Evolutionary conservation across 2,113 vertebrate genomes (phyloP), one percentile per base, ranked within the genome.

Genomic region (Orycteropus afer): DNA sequence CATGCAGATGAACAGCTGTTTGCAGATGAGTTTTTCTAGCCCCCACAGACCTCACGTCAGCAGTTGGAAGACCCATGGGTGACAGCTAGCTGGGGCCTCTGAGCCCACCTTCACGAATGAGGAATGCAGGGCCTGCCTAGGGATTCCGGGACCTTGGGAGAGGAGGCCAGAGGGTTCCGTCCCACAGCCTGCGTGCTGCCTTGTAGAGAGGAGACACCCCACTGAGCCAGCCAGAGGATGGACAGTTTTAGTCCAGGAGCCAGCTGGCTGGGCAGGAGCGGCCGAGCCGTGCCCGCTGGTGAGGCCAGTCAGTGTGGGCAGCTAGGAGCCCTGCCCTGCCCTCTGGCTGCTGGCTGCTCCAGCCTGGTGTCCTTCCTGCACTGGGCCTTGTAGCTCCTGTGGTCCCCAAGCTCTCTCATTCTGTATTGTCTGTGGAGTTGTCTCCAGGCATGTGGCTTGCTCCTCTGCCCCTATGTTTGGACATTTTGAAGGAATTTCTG

Each of bases 21-120:
- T 95, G 95, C 97, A 97, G 98, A 97, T 95, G 96, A 97, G 87
- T 98, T 98, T 98, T 98, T 98, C 96, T 98, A 97, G 95, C 94
- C 95, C 96, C n/a, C n/a, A n/a, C n/a, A n/a, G n/a, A n/a, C 49
- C 22, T 34, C 27, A 6, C 3, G 1, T 10, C 14, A 18, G 3
- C 15, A 42, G 25, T 74, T 12, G 11, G 61, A 34, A 34, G 5
- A 6, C 12, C 9, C 12, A 8, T 23, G 14, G 77, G 67, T 18
- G 23, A 15, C 27, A 8, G 15, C n/a, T 25, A 7, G 97, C 95
- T 74, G 11, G 69, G 32, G 45, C 32, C 18, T 49, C 53, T 23
- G 76, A 82, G 92, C 85, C 84, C 96, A 95, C 97, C 97, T 93
- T 23, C 37, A 13, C 10, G 9, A 18, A 34, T 57, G 7, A 3